phyloP scores from a whole-genome alignment of 35 echinoderm and acorn worm genomes.

The Ophiothrix spiculata region DNA sequence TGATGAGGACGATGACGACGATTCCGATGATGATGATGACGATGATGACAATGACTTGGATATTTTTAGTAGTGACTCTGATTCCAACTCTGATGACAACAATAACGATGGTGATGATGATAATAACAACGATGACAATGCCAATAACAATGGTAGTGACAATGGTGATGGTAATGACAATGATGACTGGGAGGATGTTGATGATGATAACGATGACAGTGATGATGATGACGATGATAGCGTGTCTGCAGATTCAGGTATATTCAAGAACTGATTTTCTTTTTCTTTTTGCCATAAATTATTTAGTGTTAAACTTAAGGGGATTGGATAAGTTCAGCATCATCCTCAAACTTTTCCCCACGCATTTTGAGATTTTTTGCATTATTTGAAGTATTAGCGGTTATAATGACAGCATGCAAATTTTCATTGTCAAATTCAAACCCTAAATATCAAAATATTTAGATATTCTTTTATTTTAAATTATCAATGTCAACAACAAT shows the following conservation, averaged over 20 bases:
- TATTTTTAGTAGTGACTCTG: not conserved
- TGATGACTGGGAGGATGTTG: not conserved
- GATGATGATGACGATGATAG: slow-evolving; percentile 31
- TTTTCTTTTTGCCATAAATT: too few relatives aligned
- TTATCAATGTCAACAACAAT: too few relatives aligned
- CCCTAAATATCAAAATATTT: too few relatives aligned
- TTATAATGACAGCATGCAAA: not conserved
- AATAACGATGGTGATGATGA: slow-evolving; percentile 25
- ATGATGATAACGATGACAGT: slow-evolving; percentile 31
- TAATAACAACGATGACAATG: slow-evolving; percentile 35
- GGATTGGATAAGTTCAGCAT: too few relatives aligned
- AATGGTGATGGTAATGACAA: slow-evolving; percentile 21
- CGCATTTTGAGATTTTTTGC: not conserved
- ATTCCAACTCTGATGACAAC: not conserved
- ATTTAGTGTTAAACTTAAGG: too few relatives aligned
- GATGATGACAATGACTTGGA: slow-evolving; percentile 21
- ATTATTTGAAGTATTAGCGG: not conserved
- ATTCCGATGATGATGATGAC: slow-evolving; percentile 29
- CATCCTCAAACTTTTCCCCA: too few relatives aligned
- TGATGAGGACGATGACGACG: slow-evolving; percentile 32
- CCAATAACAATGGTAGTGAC: slow-evolving; percentile 31
- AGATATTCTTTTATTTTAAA: too few relatives aligned
- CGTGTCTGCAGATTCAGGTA: slow-evolving; percentile 32
- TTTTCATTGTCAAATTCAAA: too few relatives aligned
- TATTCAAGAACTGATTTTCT: too few relatives aligned